These are phyloP conservation scores for Sebastes nivosus DNA, from an alignment of 2,797 vertebrate species.

Conservation along the genomic window DNA sequence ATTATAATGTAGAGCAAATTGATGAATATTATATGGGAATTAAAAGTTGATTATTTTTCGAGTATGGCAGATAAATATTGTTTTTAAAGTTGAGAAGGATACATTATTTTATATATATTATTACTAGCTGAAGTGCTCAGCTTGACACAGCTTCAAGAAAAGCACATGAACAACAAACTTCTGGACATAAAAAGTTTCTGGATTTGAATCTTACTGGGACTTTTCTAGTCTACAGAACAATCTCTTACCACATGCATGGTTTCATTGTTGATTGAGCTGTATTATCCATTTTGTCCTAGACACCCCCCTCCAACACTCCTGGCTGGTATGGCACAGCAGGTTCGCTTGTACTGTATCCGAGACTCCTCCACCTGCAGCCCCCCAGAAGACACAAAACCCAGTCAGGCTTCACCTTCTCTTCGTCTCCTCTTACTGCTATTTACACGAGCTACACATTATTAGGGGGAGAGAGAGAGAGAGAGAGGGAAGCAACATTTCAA, in stretches of 20 bases:
- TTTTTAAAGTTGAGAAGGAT: background rate
- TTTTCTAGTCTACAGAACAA: conserved; percentile 2
- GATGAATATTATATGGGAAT: background rate
- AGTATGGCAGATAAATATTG: background rate
- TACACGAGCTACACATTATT: conserved; percentile 56
- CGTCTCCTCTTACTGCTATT: conserved; percentile 51
- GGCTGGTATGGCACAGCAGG: conserved; percentile 70
- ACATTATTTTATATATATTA: background rate
- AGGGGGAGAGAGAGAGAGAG: background rate
- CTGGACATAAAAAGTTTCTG: background rate
- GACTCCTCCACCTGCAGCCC: conserved; percentile 69
- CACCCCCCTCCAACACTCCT: conserved; percentile 14
- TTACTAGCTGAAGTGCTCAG: background rate
- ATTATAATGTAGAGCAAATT: background rate
- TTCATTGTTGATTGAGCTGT: conserved; percentile 49
- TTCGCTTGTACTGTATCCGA: conserved; percentile 51
- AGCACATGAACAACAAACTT: background rate
- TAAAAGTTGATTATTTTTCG: background rate
- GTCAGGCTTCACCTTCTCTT: conserved; percentile 40
- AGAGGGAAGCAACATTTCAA: conserved; percentile 52
- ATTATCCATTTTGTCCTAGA: conserved; percentile 30
- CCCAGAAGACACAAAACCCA: conserved; percentile 40
- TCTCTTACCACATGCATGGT: background rate
- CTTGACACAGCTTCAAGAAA: background rate
- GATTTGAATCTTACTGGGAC: background rate